Evolutionary conservation across 2,797 vertebrate genomes (phyloP), one percentile per base, ranked within the genome.

Genomic region (Hypotaenidia philippensis): DNA sequence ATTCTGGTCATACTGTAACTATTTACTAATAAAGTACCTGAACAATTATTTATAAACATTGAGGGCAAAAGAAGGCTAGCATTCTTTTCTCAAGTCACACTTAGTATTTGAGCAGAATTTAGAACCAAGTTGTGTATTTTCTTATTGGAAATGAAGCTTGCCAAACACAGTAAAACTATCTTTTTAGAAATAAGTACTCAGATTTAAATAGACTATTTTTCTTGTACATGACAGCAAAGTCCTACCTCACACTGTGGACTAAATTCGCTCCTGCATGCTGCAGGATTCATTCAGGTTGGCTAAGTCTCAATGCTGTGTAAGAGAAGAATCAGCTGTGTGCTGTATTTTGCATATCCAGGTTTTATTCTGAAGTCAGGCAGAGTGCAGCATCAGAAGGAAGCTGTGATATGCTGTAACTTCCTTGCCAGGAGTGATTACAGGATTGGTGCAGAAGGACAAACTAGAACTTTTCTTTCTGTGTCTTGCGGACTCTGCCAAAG

Each of bases 311-410:
- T 65, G 34, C n/a, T 20, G 0, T 53, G 61, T 83, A 81, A 53
- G 65, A 68, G 47, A 47, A 50, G 75, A 83, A 34, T 61, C 45
- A 81, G 56, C 32, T 61, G 7, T 65, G 15, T n/a, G 21, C 38
- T 90, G 18, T 83, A 36, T 83, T 93, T 94, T 86, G 34, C 20
- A 29, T 59, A 63, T 38, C 29, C n/a, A 78, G 55, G 50, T 81
- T 94, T 91, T 83, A 77, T 76, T 94, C n/a, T 81, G 50, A 75
- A 78, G 61, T 38, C 81, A 78, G n/a, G 65, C 45, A 32, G 65
- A 87, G 36, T 52, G 55, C n/a, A 81, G 45, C 38, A 57, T 81
- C 41, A 81, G 76, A 69, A 69, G 34, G 56, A 88, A 59, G 34
- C 16, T 90, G 57, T 0, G 0, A 19, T 78, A 36, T 5, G 11